Evolutionary conservation across 2,113 vertebrate genomes (phyloP), one percentile per base, ranked within the genome.

Genomic region (Perca flavescens): DNA sequence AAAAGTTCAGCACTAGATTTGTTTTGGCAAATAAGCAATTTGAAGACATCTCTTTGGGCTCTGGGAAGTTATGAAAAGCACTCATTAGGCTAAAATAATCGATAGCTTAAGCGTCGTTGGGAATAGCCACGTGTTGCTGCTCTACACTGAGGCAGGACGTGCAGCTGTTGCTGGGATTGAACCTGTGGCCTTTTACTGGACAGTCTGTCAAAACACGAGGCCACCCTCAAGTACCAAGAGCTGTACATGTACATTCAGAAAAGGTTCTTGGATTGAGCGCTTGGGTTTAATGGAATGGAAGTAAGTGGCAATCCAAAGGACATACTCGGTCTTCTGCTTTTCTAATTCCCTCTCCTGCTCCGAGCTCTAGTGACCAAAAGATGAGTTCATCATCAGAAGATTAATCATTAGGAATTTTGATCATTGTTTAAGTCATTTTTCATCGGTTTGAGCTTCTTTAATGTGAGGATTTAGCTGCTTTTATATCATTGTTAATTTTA

Each of bases 131-230:
- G 31, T 34, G 34, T 53, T 22, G n/a, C 21, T 14, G 28, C 52
- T 50, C 28, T 49, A 28, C 53, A 25, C 6, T 13, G 72, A 50
- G 46, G 40, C 54, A 47, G 10, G 19, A 56, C 62, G 3, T 14
- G 74, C 74, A 77, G 74, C 74, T 66, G 74, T 47, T 47, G 52
- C 62, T 56, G 74, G 49, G n/a, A 65, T 54, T 43, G 73, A 65
- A 56, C 61, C 31, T 64, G 47, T 64, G 28, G 21, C 28, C 61
- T 58, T 77, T 67, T 12, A 47, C 53, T n/a, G 50, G 36, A 66
- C 52, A 11, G 22, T 19, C 25, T 58, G 63, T 57, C 2, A 47
- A 17, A 57, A 66, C 62, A 57, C 34, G 25, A 40, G 53, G 3
- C 49, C 60, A 5, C 9, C 31, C 16, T 25, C 28, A 5, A 15